phyloP scores from a whole-genome alignment of 2,888 invertebrate genomes.

The Odontomyia ornata region DNA sequence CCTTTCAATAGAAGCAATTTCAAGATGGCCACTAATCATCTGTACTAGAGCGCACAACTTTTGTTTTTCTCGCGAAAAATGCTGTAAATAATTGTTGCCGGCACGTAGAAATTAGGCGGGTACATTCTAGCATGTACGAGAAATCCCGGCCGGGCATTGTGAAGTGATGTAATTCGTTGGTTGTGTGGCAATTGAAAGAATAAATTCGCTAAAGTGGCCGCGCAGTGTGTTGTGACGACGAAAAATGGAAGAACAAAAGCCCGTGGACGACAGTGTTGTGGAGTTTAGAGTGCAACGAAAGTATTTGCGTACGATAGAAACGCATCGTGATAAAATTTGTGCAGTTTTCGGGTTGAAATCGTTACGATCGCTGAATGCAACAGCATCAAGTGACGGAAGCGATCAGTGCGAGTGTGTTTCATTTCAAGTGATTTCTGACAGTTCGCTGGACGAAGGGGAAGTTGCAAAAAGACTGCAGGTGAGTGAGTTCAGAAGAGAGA shows the following conservation, averaged over 20 bases:
- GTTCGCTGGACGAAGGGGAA: slow-evolving; percentile 48
- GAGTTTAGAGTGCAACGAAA: slow-evolving; percentile 39
- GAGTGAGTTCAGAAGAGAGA: slow-evolving; percentile 15
- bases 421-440: slow-evolving; percentile 49
- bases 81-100: slow-evolving; percentile 38
- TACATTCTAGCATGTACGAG: not conserved
- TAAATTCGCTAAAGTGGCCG: slow-evolving; percentile 4
- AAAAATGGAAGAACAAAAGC: slow-evolving; percentile 29
- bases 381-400: slow-evolving; percentile 26
- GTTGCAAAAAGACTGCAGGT: slow-evolving; percentile 46
- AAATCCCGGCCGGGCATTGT: not conserved
- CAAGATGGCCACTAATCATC: slow-evolving; percentile 37
- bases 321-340: slow-evolving; percentile 47
- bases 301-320: slow-evolving; percentile 42
- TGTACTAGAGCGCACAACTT: slow-evolving; percentile 26
- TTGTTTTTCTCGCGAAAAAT: slow-evolving; percentile 37
- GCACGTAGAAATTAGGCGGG: not conserved
- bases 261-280: not conserved
- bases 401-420: slow-evolving; percentile 39
- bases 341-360: slow-evolving; percentile 47
- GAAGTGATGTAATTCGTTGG: slow-evolving; percentile 15
- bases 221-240: not conserved
- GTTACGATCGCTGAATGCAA: slow-evolving; percentile 36
- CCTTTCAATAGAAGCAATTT: slow-evolving; percentile 8
- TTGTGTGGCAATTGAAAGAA: not conserved